Conservation (phyloP, 1,140 invertebrate species). For the Drosophila asahinai region DNA sequence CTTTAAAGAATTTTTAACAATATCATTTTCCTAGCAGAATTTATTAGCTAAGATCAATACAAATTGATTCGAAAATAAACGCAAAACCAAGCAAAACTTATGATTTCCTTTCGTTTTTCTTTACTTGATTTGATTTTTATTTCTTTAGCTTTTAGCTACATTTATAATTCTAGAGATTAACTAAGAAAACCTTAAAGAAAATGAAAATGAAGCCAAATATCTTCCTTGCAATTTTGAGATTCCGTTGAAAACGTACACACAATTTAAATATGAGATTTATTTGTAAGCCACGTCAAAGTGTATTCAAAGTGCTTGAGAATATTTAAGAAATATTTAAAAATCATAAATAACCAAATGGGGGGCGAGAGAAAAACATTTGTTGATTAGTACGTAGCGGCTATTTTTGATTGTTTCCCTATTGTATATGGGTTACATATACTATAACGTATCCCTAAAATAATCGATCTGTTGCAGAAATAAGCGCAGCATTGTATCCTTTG, state of each 20-base stretch:
- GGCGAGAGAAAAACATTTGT: slow-evolving; percentile 56
- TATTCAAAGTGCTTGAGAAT: slow-evolving; percentile 79
- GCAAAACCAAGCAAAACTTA: slow-evolving; percentile 46
- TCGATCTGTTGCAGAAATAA: slow-evolving; percentile 39
- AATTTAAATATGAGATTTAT: slow-evolving; percentile 65
- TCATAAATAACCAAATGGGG: slow-evolving; percentile 8
- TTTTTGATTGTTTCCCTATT: slow-evolving; percentile 64
- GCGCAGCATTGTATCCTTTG: slow-evolving; percentile 52
- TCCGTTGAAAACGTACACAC: slow-evolving; percentile 80
- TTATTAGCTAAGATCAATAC: slow-evolving; percentile 68
- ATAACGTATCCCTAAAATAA: slow-evolving; percentile 28
- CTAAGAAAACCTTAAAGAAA: slow-evolving; percentile 19
- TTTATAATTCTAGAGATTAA: slow-evolving; percentile 16
- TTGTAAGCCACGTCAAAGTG: slow-evolving; percentile 60
- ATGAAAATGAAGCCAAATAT: slow-evolving; percentile 63
- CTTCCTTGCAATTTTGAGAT: slow-evolving; percentile 81
- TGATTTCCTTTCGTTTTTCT: slow-evolving; percentile 46
- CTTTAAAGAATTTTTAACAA: slow-evolving; percentile 41
- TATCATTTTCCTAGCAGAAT: slow-evolving; percentile 74
- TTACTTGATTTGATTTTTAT: slow-evolving; percentile 15
- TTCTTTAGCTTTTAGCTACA: slow-evolving; percentile 9
- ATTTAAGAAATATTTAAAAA: slow-evolving; percentile 76
- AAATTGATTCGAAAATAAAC: slow-evolving; percentile 55
- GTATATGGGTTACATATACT: slow-evolving; percentile 24
- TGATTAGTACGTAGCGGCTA: slow-evolving; percentile 73